phyloP scores from a whole-genome alignment of 2,113 vertebrate species.

The Telmatochromis brichardi region DNA sequence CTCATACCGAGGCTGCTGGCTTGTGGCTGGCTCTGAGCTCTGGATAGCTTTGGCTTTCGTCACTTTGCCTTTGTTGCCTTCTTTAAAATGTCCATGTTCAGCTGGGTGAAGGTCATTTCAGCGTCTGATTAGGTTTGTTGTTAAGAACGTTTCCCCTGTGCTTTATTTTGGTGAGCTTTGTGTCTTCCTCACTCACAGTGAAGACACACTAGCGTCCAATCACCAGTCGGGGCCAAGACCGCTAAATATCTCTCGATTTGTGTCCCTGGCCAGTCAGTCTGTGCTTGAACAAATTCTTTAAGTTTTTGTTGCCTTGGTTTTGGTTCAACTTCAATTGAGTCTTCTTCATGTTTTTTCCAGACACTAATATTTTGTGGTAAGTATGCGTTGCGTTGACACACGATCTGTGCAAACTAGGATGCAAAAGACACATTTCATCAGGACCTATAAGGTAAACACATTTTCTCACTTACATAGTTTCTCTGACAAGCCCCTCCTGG shows the following conservation, averaged over 20 bases:
- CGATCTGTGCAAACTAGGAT: not conserved
- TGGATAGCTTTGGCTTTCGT: not conserved
- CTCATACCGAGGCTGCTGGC: not conserved
- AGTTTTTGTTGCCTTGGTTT: not conserved
- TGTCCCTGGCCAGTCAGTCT: not conserved
- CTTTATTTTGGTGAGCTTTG: not conserved
- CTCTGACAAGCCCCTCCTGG: not conserved
- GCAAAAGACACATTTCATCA: not conserved
- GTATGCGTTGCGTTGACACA: not conserved
- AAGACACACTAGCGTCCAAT: not conserved
- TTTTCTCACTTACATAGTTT: not conserved
- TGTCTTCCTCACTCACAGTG: not conserved
- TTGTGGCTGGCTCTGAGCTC: not conserved
- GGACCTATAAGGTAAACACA: not conserved
- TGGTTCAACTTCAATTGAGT: not conserved
- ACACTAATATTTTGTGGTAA: not conserved
- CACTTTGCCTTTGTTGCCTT: not conserved
- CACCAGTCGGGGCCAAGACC: not conserved
- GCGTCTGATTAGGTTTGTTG: not conserved
- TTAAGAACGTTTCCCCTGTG: not conserved
- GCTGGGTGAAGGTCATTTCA: not conserved
- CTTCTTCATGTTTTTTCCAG: not conserved
- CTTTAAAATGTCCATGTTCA: not conserved
- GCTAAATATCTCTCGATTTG: not conserved
- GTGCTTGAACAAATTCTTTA: not conserved